Evolutionary conservation across 2,113 vertebrate genomes (phyloP), one percentile per base, ranked within the genome.

Genomic region (Strix uralensis): DNA sequence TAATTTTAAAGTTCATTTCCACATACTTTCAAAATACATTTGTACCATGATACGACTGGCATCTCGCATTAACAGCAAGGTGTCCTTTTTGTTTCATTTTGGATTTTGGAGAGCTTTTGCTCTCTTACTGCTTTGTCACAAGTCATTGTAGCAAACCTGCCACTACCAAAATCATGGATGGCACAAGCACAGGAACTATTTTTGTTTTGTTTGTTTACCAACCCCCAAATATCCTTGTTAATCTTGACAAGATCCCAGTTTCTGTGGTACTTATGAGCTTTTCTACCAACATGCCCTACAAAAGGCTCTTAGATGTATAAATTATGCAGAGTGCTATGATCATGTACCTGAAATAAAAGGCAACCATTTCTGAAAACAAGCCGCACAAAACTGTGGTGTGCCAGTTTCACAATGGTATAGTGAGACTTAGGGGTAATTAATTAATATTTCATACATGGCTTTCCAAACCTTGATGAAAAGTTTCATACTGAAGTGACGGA

Each of bases 291-390:
- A 3, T 74, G 89, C 72, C 86, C 94, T 93, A 92, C 88, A 96
- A 96, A 96, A 92, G 89, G 69, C 69, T 94, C 80, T 92, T 67
- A 81, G 55, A 51, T 2, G 3, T 80, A 94, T 97, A 84, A 97
- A 96, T 97, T 97, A 96, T 96, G 92, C 81, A 96, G 88, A 81
- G 27, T 10, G 40, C 82, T 94, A 85, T 34, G 80, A 93, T 92
- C 88, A 26, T 55, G 79, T 67, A 94, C 80, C 71, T 88, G 95
- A 92, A 95, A 95, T 70, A 80, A 91, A 95, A 95, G 87, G 78
- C 84, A 97, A 57, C 23, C 34, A 38, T 74, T 89, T 92, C 87
- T 65, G 71, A 86, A 95, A 95, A 94, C 71, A 92, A 91, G 81
- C 84, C 92, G 78, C 87, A 77, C 40, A 80, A 88, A 91, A 46